Evolutionary conservation across 2,888 invertebrate genomes (phyloP), one percentile per base, ranked within the genome.

Genomic region (Chesias legatella): DNA sequence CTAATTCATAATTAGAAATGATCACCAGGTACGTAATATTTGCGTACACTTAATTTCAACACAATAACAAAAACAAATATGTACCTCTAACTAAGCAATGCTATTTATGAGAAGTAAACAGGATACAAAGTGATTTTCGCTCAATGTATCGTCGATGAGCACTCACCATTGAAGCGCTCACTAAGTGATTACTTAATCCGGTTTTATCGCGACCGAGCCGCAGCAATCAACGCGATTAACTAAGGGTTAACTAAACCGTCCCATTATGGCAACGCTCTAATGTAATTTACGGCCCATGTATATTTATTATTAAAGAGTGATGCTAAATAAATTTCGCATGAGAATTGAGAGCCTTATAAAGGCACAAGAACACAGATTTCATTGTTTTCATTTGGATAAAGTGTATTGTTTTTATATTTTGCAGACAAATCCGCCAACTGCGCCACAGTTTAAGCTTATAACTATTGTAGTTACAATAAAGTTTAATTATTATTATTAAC

Each of bases 181-280:
- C 73, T 83, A 83, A 84, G 80, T 82, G 79, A 84, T 84, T 82
- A 78, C 76, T 71, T 73, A 68, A 77, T 74, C 73, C 68, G 60
- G 63, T 64, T 69, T 61, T 63, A 65, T 68, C 69, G 68, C 59
- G 60, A 61, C 68, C 67, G 60, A 59, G 63, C 63, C 63, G 56
- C 59, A 56, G 67, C 80, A 82, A 82, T 81, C 82, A 78, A 70
- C 73, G 71, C 79, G 76, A 82, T 82, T 82, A 82, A 73, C 75
- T 67, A 64, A 70, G 76, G 76, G 75, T 73, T 73, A 73, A 70
- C 61, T 70, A 67, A 71, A 71, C 70, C 67, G 61, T 63, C 42
- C 65, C 67, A 65, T 74, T 73, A 67, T 69, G 63, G 60, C 58
- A 60, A 52, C 48, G 32, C 37, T 39, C 49, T 43, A 49, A 49